Evolutionary conservation across 2,888 invertebrate species (phyloP).

Genomic region (Ryuthela nishihirai): DNA sequence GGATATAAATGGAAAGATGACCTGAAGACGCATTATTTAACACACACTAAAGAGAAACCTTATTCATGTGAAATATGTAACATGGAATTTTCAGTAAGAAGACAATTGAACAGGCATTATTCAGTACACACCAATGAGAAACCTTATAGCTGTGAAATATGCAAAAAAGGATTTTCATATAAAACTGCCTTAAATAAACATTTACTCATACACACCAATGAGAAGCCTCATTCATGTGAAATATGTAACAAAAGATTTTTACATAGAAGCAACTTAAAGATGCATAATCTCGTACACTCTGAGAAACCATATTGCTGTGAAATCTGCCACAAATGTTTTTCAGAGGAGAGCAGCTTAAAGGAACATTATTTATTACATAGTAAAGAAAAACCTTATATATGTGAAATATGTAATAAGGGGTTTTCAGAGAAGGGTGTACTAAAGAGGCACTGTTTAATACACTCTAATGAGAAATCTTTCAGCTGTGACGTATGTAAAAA

Average conservation of each 20-base stretch:
- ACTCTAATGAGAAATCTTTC: background rate
- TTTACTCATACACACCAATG: background rate
- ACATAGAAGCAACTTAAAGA: background rate
- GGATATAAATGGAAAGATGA: too few species aligned
- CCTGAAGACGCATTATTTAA: too few species aligned
- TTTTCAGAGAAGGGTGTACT: background rate
- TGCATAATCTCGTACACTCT: background rate
- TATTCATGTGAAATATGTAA: constrained; percentile 5
- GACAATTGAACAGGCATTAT: background rate
- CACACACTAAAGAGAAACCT: constrained; percentile 4
- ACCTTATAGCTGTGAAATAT: background rate
- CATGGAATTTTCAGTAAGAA: background rate
- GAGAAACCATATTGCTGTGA: background rate
- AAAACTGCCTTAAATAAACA: background rate
- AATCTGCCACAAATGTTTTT: background rate
- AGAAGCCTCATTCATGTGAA: background rate
- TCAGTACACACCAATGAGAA: constrained; percentile 2
- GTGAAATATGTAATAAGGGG: background rate
- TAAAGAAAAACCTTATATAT: background rate
- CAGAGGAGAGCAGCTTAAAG: background rate
- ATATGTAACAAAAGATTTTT: background rate
- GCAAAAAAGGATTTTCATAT: background rate
- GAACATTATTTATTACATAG: background rate
- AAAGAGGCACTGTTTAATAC: background rate
- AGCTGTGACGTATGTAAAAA: too few species aligned